These are phyloP conservation scores for Diachrysia chrysitis DNA, from an alignment of 2,888 invertebrate genomes.

Conservation along the genomic window DNA sequence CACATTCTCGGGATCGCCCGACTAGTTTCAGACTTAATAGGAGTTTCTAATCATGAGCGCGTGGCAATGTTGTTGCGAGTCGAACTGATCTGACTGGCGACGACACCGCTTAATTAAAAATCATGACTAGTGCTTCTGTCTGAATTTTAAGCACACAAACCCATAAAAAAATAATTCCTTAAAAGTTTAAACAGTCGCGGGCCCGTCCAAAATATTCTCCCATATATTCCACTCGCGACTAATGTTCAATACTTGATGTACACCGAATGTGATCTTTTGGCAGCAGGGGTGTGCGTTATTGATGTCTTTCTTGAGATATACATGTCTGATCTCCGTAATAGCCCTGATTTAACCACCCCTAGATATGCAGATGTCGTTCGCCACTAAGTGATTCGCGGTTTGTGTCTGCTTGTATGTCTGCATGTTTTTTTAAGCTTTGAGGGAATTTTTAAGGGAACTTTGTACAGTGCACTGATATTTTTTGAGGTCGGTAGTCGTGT, in stretches of 20 bases:
- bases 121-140: too few relatives aligned
- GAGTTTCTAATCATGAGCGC: too few relatives aligned
- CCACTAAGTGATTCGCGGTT: conserved; percentile 50
- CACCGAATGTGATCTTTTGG: conserved; percentile 82
- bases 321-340: conserved; percentile 74
- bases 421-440: background rate
- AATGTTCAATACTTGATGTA: conserved; percentile 87
- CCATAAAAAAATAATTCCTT: too few relatives aligned
- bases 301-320: conserved; percentile 84
- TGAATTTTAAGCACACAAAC: too few relatives aligned
- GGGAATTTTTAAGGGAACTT: background rate
- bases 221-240: conserved; percentile 68
- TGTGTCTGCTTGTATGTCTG: conserved; percentile 18
- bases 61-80: too few relatives aligned
- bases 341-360: conserved; percentile 57
- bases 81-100: too few relatives aligned
- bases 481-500: too few relatives aligned
- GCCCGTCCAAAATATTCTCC: conserved; percentile 18
- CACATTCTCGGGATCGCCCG: too few relatives aligned
- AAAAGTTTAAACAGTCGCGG: conserved; percentile 5
- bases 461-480: too few relatives aligned
- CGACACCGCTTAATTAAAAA: too few relatives aligned
- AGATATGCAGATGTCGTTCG: conserved; percentile 45
- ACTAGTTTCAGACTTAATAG: too few relatives aligned
- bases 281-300: conserved; percentile 74